phyloP scores from a whole-genome alignment of 1,140 invertebrate genomes.

The Drosophila watanabei region DNA sequence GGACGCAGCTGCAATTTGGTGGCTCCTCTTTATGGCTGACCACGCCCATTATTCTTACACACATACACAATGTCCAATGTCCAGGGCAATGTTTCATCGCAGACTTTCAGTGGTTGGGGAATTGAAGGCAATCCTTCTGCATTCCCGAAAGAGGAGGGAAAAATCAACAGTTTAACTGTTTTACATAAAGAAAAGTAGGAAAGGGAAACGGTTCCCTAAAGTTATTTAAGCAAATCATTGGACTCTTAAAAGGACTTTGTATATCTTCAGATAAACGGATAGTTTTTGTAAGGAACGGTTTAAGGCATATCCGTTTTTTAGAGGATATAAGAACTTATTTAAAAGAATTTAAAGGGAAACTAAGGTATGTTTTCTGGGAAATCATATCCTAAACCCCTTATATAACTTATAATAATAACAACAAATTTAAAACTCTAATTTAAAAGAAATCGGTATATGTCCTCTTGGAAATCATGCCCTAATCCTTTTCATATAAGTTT shows the following conservation, averaged over 20 bases:
- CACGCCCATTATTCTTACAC: conserved; percentile 39
- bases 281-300: neutral
- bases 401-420: neutral
- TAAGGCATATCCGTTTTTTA: neutral
- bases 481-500: neutral
- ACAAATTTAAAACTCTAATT: neutral
- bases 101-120: conserved; percentile 14
- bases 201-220: neutral
- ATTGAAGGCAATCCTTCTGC: conserved; percentile 4
- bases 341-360: neutral
- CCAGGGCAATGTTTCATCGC: conserved; percentile 38
- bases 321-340: neutral
- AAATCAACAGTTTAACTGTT: conserved; percentile 19
- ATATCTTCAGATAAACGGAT: neutral
- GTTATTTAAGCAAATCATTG: neutral
- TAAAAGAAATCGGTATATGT: neutral
- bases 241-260: neutral
- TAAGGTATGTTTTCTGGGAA: neutral
- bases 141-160: neutral
- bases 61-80: conserved; percentile 4
- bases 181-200: neutral
- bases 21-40: conserved; percentile 44
- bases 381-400: neutral
- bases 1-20: conserved; percentile 46
- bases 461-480: neutral